phyloP scores from a whole-genome alignment of 2,113 vertebrate species.

The Apteryx owenii region DNA sequence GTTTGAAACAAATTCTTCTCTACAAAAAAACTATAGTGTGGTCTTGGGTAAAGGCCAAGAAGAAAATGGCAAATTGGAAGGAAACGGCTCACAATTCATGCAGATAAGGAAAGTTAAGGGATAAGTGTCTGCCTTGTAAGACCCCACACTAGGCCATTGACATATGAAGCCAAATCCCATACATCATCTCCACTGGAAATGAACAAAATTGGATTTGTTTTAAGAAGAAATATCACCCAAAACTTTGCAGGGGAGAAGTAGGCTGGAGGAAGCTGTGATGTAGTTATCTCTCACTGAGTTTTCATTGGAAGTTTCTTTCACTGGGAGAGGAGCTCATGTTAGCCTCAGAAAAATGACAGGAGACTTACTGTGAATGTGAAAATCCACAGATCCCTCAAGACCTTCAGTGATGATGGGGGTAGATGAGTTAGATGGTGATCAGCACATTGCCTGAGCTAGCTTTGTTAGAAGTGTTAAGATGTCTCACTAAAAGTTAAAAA shows the following conservation, averaged over 20 bases:
- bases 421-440: not conserved
- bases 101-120: constrained; percentile 50
- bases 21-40: not conserved
- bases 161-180: not conserved
- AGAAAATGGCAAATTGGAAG: not conserved
- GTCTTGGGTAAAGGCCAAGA: not conserved
- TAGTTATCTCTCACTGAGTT: not conserved
- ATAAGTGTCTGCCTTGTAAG: not conserved
- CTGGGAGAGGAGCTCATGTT: not conserved
- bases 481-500: not conserved
- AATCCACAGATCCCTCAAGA: not conserved
- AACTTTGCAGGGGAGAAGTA: not conserved
- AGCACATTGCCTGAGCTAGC: not conserved
- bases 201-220: not conserved
- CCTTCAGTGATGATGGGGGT: not conserved
- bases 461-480: not conserved
- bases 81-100: not conserved
- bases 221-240: constrained; percentile 1
- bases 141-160: constrained; percentile 35
- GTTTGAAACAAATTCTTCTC: not conserved
- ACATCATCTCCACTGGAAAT: constrained; percentile 39
- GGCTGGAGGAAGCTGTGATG: not conserved
- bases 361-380: not conserved
- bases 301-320: constrained; percentile 27
- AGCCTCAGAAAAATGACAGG: not conserved